A percentile compares a stretch with the other conserved stretches of the same genome.
phyloP scores from a whole-genome alignment of 2,888 invertebrate species.

The Tetheella fluctuosa region DNA sequence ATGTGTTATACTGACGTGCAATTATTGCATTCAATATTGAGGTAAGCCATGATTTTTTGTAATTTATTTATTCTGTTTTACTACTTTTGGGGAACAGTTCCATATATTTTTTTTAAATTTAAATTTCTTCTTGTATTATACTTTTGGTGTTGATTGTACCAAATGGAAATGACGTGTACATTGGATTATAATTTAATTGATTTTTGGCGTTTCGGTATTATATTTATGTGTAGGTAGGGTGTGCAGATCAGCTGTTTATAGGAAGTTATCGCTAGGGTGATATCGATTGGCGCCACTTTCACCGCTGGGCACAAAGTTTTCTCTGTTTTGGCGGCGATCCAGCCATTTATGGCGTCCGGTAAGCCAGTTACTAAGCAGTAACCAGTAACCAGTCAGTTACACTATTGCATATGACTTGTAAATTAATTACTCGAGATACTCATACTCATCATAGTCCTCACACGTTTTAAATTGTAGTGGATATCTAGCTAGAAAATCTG shows the following conservation, averaged over 20 bases:
- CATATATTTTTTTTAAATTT: neutral
- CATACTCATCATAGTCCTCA: no score
- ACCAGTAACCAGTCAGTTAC: no score
- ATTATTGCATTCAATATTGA: slow-evolving; percentile 43
- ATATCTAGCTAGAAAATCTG: no score
- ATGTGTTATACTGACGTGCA: slow-evolving; percentile 44
- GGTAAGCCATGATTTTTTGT: slow-evolving; percentile 42
- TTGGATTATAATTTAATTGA: neutral
- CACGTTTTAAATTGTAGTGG: no score
- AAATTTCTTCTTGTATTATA: neutral
- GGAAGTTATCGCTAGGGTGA: slow-evolving; percentile 50
- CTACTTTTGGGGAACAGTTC: neutral
- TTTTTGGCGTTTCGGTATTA: slow-evolving; percentile 10
- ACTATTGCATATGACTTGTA: slow-evolving; percentile 21
- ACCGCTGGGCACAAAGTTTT: slow-evolving; percentile 49
- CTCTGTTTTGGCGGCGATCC: slow-evolving; percentile 70
- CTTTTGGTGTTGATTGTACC: slow-evolving; percentile 1
- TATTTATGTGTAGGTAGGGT: slow-evolving; percentile 24
- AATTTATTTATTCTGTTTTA: slow-evolving; percentile 7
- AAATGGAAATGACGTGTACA: neutral
- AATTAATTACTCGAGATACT: slow-evolving; percentile 5
- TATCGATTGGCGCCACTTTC: slow-evolving; percentile 75
- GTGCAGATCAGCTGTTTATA: slow-evolving; percentile 64
- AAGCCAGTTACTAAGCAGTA: slow-evolving; percentile 58
- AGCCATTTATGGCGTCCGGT: slow-evolving; percentile 60